Evolutionary conservation across 2,113 vertebrate species (phyloP), one percentile per base, ranked within the genome.

Genomic region (Bungarus multicinctus): DNA sequence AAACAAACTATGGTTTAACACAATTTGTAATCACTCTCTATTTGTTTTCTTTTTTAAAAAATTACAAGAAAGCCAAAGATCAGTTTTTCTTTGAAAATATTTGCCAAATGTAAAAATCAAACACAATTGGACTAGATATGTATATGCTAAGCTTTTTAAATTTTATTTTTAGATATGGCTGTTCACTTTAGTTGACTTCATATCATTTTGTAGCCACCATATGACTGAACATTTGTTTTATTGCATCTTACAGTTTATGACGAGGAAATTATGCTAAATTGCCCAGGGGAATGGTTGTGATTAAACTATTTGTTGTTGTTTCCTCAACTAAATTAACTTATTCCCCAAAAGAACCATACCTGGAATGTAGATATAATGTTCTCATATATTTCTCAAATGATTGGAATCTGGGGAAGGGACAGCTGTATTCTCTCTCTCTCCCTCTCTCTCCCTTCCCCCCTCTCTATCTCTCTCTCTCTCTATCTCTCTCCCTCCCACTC

Each of bases 251-350:
- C 93, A 95, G 90, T 95, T 97, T 94, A 97, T 98, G 98, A 98
- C 97, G 96, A 98, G 97, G 97, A 98, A 98, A 98, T 98, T 4
- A 97, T 97, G 96, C 96, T 97, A 96, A 97, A 98, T 97, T 97
- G 97, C 97, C 97, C 96, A 95, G 81, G 93, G 97, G 97, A 97
- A 97, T 97, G 97, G 97, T 97, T 97, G 94, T 97, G 97, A 98
- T 98, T 98, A 98, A 97, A 97, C 96, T 97, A 97, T 98, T 98
- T 98, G 97, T 97, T 96, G 97, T 97, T 89, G 94, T 96, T 98
- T 98, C 98, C 97, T 97, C 95, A 97, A 92, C 95, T 96, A 95
- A 97, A 97, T 97, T 97, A 97, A 97, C 97, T 91, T 93, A 47
- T n/a, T 11, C 85, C 18, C 22, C 92, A 93, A 47, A 89, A 47